Evolutionary conservation across 2,797 vertebrate species (phyloP).

Genomic region (Gymnodraco acuticeps): DNA sequence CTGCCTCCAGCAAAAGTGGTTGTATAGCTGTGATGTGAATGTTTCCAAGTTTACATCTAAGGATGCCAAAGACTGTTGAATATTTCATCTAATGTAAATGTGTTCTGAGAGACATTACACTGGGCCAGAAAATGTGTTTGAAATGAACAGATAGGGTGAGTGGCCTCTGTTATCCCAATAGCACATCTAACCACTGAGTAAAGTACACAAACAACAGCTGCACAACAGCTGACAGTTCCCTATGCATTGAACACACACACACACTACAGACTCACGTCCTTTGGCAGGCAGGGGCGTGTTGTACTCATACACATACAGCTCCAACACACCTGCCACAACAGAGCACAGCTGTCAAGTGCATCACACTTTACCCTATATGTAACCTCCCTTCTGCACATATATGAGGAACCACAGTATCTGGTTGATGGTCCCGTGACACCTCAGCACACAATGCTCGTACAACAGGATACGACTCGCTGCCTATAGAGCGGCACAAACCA

Average conservation of each 20-base stretch:
- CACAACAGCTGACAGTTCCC: slow-evolving; percentile 66
- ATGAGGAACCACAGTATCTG: slow-evolving; percentile 44
- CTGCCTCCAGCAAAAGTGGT: neutral
- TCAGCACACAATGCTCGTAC: slow-evolving; percentile 62
- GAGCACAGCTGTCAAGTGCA: slow-evolving; percentile 80
- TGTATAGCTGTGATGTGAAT: slow-evolving; percentile 7
- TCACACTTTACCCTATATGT: slow-evolving; percentile 70
- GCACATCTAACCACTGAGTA: slow-evolving; percentile 34
- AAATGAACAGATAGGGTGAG: slow-evolving; percentile 5
- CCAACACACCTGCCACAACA: slow-evolving; percentile 78
- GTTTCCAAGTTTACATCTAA: slow-evolving; percentile 6
- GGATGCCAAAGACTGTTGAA: slow-evolving; percentile 24
- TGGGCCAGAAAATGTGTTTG: slow-evolving; percentile 1
- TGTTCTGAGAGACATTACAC: neutral
- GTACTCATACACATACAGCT: slow-evolving; percentile 59
- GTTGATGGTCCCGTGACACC: slow-evolving; percentile 54
- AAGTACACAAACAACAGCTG: slow-evolving; percentile 74
- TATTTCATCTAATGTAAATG: slow-evolving; percentile 18
- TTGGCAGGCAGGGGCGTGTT: slow-evolving; percentile 62
- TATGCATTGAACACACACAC: slow-evolving; percentile 45
- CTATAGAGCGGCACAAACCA: slow-evolving; percentile 9
- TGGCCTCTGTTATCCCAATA: slow-evolving; percentile 29
- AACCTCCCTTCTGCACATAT: slow-evolving; percentile 56
- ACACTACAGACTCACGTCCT: slow-evolving; percentile 33
- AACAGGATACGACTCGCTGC: slow-evolving; percentile 55